Evolutionary conservation across 2,113 vertebrate species (phyloP), one percentile per base, ranked within the genome.

Genomic region (Sialia sialis): DNA sequence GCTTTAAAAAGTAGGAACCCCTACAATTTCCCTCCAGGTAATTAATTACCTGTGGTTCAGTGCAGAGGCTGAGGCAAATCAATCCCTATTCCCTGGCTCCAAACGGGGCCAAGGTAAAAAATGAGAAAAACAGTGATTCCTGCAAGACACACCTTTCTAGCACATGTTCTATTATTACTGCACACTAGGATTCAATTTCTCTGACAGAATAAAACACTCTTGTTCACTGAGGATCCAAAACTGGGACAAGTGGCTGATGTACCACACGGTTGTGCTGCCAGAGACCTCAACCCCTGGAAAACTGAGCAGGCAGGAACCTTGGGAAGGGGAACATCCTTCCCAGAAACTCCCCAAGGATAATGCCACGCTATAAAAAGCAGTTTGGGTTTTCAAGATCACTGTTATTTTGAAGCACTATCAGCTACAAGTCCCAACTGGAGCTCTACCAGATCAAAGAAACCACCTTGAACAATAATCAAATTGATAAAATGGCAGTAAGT

Each of bases 251-350:
- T 2, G 58, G 69, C 70, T 63, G 54, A 78, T 7, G 36, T 4
- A 38, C 7, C 55, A 29, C 39, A 29, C 0, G 0, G 27, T 0
- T 44, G 34, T 39, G 55, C 66, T 83, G 49, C n/a, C 54, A 43
- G 38, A 54, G n/a, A 78, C 62, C 76, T 54, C 38, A 22, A 27
- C 15, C 34, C 66, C 66, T 20, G 72, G 44, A 26, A 36, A 44
- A 27, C 1, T 22, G 72, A 25, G 77, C 49, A 49, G 67, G 49
- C 8, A 83, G 67, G 55, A 75, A 13, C 16, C 32, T 60, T 7
- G 4, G 2, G n/a, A 12, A 77, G 44, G 14, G 75, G 9, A 7
- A 60, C 16, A 68, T 10, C 48, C 48, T 70, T 39, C 46, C 62
- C 30, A 48, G 30, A 44, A 67, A 49, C 4, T 30, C 27, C 25